These are phyloP conservation scores for Lysiphlebus fabarum DNA, from an alignment of 1,140 invertebrate genomes.

Conservation along the genomic window DNA sequence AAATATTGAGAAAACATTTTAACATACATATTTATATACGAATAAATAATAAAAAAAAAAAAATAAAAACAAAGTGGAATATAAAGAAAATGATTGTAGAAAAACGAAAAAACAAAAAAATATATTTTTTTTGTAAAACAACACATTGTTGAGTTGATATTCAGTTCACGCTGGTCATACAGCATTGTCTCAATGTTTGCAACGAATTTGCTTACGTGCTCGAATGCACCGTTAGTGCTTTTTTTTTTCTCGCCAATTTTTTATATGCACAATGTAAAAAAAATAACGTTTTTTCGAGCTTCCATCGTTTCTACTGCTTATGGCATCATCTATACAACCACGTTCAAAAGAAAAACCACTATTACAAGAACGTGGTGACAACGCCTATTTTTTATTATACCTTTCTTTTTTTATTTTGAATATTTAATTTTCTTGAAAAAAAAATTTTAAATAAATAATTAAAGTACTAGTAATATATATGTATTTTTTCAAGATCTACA, in stretches of 20 bases:
- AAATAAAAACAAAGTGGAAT: background rate
- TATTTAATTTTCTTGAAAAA: too few relatives aligned
- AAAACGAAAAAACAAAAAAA: slow-evolving; percentile 1
- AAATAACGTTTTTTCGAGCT: slow-evolving; percentile 38
- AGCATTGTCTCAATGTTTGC: slow-evolving; percentile 50
- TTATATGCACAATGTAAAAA: slow-evolving; percentile 32
- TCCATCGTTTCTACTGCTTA: slow-evolving; percentile 19
- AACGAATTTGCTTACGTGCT: slow-evolving; percentile 49
- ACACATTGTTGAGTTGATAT: too few relatives aligned
- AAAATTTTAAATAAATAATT: too few relatives aligned
- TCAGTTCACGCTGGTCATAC: slow-evolving; percentile 42
- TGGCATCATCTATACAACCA: slow-evolving; percentile 15
- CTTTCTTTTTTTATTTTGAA: too few relatives aligned
- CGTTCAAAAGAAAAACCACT: slow-evolving; percentile 19
- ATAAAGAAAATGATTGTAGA: slow-evolving; percentile 8
- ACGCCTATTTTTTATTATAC: background rate
- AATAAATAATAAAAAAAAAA: slow-evolving; percentile 1
- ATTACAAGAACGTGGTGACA: slow-evolving; percentile 15
- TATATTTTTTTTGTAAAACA: too few relatives aligned
- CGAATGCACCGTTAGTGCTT: slow-evolving; percentile 35
- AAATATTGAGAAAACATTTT: too few relatives aligned
- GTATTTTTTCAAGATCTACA: too few relatives aligned
- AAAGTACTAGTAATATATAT: too few relatives aligned
- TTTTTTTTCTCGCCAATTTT: slow-evolving; percentile 31
- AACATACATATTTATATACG: too few relatives aligned